Conservation (phyloP, 1,140 invertebrate species). For the Apis florea region DNA sequence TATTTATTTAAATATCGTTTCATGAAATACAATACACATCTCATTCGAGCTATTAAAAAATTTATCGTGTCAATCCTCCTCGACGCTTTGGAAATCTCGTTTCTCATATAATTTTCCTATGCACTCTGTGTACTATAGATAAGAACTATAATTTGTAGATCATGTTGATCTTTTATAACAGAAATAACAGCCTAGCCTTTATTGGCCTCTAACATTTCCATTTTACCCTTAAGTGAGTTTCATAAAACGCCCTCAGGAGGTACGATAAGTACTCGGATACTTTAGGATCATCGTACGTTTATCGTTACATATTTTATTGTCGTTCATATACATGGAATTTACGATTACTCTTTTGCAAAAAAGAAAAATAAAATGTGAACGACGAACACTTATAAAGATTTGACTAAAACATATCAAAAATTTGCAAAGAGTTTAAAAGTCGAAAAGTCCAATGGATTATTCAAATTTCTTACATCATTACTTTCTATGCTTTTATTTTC, state of each 20-base stretch:
- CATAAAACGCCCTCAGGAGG: constrained; percentile 11
- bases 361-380: not conserved
- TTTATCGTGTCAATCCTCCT: not conserved
- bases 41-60: not conserved
- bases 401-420: too few species aligned
- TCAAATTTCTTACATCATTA: too few species aligned
- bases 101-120: not conserved
- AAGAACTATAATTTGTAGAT: not conserved
- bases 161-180: not conserved
- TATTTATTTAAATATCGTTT: not conserved
- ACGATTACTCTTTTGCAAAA: not conserved
- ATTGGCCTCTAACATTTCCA: constrained; percentile 39
- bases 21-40: not conserved
- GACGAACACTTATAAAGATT: too few species aligned
- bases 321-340: constrained; percentile 26
- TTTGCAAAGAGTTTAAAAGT: too few species aligned
- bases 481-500: too few species aligned
- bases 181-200: not conserved
- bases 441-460: too few species aligned
- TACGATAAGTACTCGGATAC: constrained; percentile 6
- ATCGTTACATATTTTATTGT: constrained; percentile 29
- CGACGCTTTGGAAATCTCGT: not conserved
- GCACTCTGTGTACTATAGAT: not conserved
- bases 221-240: constrained; percentile 17
- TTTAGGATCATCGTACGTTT: constrained; percentile 17